These are phyloP conservation scores for Acanthurus tractus DNA, from an alignment of 2,797 vertebrate species.

Conservation along the genomic window DNA sequence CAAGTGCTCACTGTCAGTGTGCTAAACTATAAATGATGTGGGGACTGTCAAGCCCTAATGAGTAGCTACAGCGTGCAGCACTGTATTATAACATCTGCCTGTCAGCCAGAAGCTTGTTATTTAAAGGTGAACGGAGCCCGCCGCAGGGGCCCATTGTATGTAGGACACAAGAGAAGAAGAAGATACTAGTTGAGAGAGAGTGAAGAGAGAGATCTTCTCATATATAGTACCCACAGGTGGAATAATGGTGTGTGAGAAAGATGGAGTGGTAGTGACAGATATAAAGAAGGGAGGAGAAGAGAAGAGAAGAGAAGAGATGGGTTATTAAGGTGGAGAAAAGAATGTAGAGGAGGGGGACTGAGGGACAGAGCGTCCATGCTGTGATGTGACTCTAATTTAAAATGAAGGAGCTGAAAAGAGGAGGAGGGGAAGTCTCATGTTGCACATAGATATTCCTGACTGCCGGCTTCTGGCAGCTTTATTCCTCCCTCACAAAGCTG, in stretches of 20 bases:
- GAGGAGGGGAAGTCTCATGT: conserved; percentile 51
- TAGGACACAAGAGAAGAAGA: conserved; percentile 57
- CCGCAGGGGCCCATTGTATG: conserved; percentile 58
- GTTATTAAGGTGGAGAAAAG: conserved; percentile 41
- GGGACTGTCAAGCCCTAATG: conserved; percentile 66
- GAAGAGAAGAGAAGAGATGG: conserved; percentile 10
- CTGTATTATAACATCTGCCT: conserved; percentile 60
- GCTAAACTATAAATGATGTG: conserved; percentile 45
- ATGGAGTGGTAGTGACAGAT: conserved; percentile 38
- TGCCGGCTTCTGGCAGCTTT: conserved; percentile 30
- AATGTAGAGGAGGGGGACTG: conserved; percentile 29
- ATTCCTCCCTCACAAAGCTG: conserved; percentile 11
- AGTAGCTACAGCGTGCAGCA: conserved; percentile 58
- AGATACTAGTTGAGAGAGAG: conserved; percentile 11
- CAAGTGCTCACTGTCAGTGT: conserved; percentile 58
- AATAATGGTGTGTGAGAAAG: conserved; percentile 33
- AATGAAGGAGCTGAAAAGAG: conserved; percentile 77
- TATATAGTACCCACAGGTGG: conserved; percentile 56
- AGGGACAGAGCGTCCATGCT: conserved; percentile 37
- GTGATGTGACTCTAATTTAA: conserved; percentile 79
- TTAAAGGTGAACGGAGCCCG: conserved; percentile 70
- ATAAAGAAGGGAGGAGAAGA: conserved; percentile 20
- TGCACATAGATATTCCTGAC: conserved; percentile 62
- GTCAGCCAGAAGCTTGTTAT: conserved; percentile 71
- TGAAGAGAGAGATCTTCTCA: conserved; percentile 13